These are phyloP conservation scores for Poeciliopsis presidionis DNA, from an alignment of 2,797 vertebrate genomes.

Conservation along the genomic window DNA sequence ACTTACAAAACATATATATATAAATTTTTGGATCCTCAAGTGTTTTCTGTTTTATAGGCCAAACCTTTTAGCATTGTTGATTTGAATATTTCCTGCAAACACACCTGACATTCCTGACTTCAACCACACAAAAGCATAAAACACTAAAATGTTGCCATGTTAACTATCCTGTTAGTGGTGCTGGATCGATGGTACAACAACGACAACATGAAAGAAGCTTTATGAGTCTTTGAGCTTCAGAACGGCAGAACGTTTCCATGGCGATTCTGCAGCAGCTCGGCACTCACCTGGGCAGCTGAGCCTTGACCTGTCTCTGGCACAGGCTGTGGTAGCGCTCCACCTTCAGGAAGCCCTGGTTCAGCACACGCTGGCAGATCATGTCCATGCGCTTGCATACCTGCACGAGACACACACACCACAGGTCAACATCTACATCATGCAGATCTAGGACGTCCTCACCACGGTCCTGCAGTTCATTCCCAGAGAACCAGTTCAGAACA, in stretches of 20 bases:
- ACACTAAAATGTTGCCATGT: neutral
- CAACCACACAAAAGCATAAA: neutral
- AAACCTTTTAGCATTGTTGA: too few relatives aligned
- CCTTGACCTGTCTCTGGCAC: constrained; percentile 98
- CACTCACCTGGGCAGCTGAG: constrained; percentile 93
- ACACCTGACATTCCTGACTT: neutral
- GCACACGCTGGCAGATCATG: constrained; percentile 93
- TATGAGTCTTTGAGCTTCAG: too few relatives aligned
- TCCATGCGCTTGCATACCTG: constrained; percentile 99
- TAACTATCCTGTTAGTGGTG: neutral
- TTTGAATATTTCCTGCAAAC: neutral
- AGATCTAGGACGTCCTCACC: neutral
- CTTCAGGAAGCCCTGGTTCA: constrained; percentile 98
- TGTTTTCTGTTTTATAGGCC: too few relatives aligned
- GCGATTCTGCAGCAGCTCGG: constrained; percentile 30
- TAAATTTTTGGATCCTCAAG: too few relatives aligned
- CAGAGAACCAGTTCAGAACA: neutral
- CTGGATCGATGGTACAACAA: neutral
- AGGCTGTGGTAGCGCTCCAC: constrained; percentile 97
- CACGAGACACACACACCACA: constrained; percentile 4
- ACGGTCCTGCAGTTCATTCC: neutral
- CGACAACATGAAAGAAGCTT: neutral
- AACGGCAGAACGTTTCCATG: too few relatives aligned
- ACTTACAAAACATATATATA: too few relatives aligned
- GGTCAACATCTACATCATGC: neutral